These are phyloP conservation scores for Macrosiphum euphorbiae DNA, from an alignment of 2,888 invertebrate species.

Conservation along the genomic window DNA sequence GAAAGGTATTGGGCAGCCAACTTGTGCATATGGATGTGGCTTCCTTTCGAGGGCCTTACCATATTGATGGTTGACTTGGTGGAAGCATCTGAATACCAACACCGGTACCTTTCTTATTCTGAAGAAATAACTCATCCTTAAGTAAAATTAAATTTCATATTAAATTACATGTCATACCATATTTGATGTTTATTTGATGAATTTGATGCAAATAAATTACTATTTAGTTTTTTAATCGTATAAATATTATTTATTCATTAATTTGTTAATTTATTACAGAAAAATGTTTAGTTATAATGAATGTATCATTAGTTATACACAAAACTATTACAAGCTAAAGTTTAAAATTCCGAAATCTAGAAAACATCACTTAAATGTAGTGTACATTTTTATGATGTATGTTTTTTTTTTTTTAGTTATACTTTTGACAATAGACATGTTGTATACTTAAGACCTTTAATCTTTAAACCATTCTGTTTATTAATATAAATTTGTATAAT, in stretches of 20 bases:
- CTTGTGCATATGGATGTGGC: too few relatives aligned
- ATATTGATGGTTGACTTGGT: too few relatives aligned
- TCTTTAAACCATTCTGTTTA: neutral
- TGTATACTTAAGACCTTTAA: neutral
- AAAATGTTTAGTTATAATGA: neutral
- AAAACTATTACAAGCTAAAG: neutral
- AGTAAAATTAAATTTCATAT: neutral
- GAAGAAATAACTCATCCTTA: neutral
- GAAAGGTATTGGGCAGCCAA: too few relatives aligned
- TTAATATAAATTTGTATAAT: neutral
- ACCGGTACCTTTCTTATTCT: too few relatives aligned
- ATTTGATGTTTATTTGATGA: neutral
- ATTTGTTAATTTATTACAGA: neutral
- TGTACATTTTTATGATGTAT: neutral
- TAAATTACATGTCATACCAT: fast-evolving
- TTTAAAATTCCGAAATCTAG: neutral
- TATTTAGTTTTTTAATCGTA: neutral
- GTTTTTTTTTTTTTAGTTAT: neutral
- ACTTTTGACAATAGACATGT: neutral
- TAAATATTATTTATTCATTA: neutral
- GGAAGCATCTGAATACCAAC: too few relatives aligned
- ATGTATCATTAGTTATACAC: neutral
- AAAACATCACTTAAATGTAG: neutral
- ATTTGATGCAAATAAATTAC: neutral
- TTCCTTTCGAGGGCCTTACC: too few relatives aligned